Percentiles rank a stretch among this genome's conserved stretches.
Evolutionary conservation across 2,113 vertebrate genomes (phyloP).

Genomic region (Erinaceus europaeus): DNA sequence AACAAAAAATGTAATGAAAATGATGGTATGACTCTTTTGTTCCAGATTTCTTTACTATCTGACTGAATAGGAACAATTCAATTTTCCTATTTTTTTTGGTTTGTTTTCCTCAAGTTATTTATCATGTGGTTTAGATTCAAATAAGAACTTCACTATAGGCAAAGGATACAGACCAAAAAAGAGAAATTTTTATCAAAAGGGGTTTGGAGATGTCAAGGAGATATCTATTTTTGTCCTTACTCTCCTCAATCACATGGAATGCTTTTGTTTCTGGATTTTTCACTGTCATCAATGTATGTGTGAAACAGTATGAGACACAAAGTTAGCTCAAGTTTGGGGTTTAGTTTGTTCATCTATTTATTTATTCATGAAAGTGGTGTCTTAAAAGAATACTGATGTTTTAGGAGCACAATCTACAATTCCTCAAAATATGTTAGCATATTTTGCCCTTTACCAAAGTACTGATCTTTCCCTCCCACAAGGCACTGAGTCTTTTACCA

Average conservation of each 20-base stretch:
- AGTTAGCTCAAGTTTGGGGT: no score
- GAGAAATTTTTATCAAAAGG: background rate
- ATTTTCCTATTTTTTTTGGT: background rate
- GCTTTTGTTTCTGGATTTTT: background rate
- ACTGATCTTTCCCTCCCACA: no score
- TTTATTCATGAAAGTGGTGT: no score
- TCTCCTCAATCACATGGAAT: background rate
- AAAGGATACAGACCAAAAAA: background rate
- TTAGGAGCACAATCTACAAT: no score
- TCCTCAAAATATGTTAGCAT: no score
- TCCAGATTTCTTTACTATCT: background rate
- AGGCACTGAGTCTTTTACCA: no score
- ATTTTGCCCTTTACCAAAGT: no score
- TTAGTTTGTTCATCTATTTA: no score
- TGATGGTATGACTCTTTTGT: background rate
- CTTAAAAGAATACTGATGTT: no score
- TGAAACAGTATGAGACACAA: background rate
- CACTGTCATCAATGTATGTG: background rate
- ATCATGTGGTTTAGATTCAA: no score
- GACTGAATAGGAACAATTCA: background rate
- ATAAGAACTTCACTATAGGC: background rate
- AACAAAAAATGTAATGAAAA: background rate
- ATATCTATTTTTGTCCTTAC: background rate
- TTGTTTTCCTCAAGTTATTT: no score
- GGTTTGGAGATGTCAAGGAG: background rate